A percentile compares a stretch with the other conserved stretches of the same genome.
Conservation (phyloP, 2,113 vertebrate species). For the Dromas ardeola region DNA sequence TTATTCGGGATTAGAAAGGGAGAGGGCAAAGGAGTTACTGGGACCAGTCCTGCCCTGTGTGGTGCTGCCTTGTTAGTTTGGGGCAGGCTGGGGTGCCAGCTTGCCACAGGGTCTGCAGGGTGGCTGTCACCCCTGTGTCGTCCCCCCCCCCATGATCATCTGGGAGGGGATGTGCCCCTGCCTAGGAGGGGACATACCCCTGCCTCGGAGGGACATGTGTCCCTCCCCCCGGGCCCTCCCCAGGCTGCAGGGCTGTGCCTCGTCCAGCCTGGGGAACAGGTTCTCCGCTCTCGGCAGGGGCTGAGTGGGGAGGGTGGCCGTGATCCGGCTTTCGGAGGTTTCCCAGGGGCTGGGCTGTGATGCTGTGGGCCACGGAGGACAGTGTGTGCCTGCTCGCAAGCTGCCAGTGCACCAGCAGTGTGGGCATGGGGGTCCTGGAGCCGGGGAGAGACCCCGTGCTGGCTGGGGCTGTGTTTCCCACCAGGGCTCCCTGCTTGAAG, state of each 20-base stretch:
- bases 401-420: not conserved
- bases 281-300: not conserved
- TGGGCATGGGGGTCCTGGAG: not conserved
- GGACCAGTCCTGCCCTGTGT: not conserved
- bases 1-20: not conserved
- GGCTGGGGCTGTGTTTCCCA: not conserved
- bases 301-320: not conserved
- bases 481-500: accelerated
- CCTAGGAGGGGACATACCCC: not conserved
- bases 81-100: accelerated
- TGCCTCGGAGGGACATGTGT: not conserved
- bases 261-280: constrained; percentile 41
- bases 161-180: not conserved
- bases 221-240: not conserved
- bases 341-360: not conserved
- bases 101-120: not conserved
- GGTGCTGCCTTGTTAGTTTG: not conserved
- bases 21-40: not conserved
- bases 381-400: not conserved
- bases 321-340: not conserved
- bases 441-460: not conserved
- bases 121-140: not conserved
- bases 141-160: not conserved
- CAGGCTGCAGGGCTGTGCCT: constrained; percentile 2
- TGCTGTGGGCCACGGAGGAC: not conserved